Evolutionary conservation across 2,113 vertebrate genomes (phyloP).

Genomic region (Myrmecobius fasciatus): DNA sequence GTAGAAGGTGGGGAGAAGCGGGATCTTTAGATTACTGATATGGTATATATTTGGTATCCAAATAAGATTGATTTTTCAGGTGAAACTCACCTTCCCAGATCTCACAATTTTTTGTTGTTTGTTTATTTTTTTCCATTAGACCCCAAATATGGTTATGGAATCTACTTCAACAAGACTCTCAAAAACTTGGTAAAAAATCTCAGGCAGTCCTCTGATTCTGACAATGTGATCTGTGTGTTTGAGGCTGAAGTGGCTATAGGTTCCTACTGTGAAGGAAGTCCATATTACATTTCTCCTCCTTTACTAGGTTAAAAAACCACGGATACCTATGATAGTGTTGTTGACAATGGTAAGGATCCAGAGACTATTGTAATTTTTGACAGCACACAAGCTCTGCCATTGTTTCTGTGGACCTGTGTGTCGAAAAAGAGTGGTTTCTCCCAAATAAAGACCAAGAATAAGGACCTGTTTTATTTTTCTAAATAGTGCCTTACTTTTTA

Average conservation of each 20-base stretch:
- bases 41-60: constrained; percentile 1
- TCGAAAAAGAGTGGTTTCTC: background rate
- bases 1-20: background rate
- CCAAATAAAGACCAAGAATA: background rate
- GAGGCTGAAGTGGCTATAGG: constrained; percentile 91
- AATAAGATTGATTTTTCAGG: constrained; percentile 9
- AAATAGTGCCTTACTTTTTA: constrained; percentile 13
- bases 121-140: constrained; percentile 85
- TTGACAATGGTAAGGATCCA: constrained; percentile 55
- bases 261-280: constrained; percentile 51
- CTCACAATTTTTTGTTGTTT: background rate
- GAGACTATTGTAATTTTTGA: constrained; percentile 88
- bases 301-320: background rate
- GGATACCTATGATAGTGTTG: constrained; percentile 83
- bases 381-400: constrained; percentile 86
- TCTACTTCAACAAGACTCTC: constrained; percentile 87
- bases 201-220: constrained; percentile 59
- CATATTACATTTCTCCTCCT: constrained; percentile 79
- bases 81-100: constrained; percentile 33
- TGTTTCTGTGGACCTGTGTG: constrained; percentile 87
- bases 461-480: background rate
- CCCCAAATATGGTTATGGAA: constrained; percentile 86
- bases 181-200: constrained; percentile 57
- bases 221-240: constrained; percentile 86
- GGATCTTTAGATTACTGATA: constrained; percentile 43